Evolutionary conservation across 2,113 vertebrate genomes (phyloP).

Genomic region (Condylura cristata): DNA sequence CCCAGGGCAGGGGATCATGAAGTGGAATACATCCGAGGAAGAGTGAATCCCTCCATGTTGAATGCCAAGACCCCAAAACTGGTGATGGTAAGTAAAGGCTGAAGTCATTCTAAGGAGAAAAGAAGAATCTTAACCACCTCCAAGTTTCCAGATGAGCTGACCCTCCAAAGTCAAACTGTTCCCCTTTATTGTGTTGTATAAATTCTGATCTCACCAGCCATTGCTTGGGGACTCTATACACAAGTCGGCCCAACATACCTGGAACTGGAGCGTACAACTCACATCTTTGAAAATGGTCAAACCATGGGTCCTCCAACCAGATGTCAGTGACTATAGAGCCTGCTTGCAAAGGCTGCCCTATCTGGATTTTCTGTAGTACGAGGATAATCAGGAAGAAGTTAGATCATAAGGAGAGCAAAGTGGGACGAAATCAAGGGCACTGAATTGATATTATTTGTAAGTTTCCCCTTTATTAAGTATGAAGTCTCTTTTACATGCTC

Average conservation of each 20-base stretch:
- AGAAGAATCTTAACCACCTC: neutral
- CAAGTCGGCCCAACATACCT: neutral
- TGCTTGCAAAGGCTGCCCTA: neutral
- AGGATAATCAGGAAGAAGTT: neutral
- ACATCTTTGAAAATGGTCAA: neutral
- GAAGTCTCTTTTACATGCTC: neutral
- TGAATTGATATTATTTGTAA: neutral
- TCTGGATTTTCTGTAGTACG: neutral
- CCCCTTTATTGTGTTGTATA: neutral
- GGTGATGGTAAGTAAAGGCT: neutral
- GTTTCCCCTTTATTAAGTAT: neutral
- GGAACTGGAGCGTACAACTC: neutral
- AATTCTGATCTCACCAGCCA: neutral
- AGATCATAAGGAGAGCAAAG: neutral
- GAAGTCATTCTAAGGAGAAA: neutral
- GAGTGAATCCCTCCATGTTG: neutral
- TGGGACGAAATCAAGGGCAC: neutral
- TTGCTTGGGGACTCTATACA: neutral
- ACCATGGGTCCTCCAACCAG: neutral
- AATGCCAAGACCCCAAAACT: neutral
- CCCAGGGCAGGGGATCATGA: neutral
- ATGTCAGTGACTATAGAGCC: fast-evolving
- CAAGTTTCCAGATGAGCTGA: neutral
- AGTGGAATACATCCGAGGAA: neutral
- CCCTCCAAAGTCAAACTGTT: neutral